Base-by-base conservation (phyloP, 2,113 vertebrate species). In the Ciconia maguari region DNA sequence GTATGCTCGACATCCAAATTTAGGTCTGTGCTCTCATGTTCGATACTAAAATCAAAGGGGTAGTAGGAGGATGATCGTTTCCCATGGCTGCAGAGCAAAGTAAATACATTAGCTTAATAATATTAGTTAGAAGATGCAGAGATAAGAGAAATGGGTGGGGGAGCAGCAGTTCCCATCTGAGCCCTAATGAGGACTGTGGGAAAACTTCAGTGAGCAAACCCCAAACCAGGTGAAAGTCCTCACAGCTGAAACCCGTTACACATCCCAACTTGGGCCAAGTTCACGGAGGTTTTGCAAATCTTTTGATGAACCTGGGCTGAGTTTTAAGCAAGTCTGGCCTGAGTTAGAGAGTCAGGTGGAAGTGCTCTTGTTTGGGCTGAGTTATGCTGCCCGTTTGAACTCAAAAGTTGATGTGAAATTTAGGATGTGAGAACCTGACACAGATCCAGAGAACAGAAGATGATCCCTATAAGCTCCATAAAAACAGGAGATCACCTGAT, bases 31-130 rank as follows among this genome's bases (percentile, higher is more conserved):
- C 72, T 93, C 78, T 90, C 87, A 79, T 25, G 20, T 83, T 87
- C 38, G 1, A 87, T 93, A 61, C 48, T 6, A 11, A 88, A 97
- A 93, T 87, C 84, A 93, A 94, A 93, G 91, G 51, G 70, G n/a
- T 77, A 44, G 85, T 12, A 77, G 92, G 61, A 94, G 85, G 82
- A 60, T 32, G 92, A 79, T 76, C 32, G 30, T 97, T 96, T 97
- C 96, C 87, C 94, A 93, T 94, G 93, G 82, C 91, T 96, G 87
- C 55, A 85, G 78, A 95, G 94, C 93, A 95, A 95, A 94, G 74
- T 16, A 58, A 68, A 70, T 10, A 11, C 66, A 94, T 94, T 74
- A 97, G 41, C 91, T 91, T 94, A 97, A 95, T 94, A 96, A 57
- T 97, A 93, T 77, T 87, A 84, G 74, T 30, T 88, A 46, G 62